Percentiles rank a stretch among this genome's conserved stretches.
These are phyloP conservation scores for Oncorhynchus mykiss DNA, from an alignment of 2,113 vertebrate species.

Conservation along the genomic window DNA sequence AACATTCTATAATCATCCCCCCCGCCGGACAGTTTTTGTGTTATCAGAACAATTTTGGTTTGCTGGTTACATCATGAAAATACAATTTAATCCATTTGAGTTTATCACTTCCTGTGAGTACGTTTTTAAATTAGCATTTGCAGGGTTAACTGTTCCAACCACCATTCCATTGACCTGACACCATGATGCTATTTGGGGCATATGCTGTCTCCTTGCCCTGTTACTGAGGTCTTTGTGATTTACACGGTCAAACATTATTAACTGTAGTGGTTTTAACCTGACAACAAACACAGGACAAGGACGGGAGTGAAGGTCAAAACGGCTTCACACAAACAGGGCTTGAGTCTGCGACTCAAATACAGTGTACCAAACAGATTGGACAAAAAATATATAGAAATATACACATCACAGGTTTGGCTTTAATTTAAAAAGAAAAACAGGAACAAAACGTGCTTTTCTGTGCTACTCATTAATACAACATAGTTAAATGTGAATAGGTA, in stretches of 20 bases:
- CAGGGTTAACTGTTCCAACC: too few species aligned
- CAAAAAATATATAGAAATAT: background rate
- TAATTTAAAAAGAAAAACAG: background rate
- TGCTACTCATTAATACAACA: too few species aligned
- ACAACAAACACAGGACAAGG: conserved; percentile 54
- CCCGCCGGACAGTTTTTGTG: too few species aligned
- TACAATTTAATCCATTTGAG: too few species aligned
- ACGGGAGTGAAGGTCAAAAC: conserved; percentile 39
- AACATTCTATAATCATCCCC: too few species aligned
- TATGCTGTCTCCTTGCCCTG: background rate
- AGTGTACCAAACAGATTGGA: conserved; percentile 4
- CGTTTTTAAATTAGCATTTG: too few species aligned
- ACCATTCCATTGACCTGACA: background rate
- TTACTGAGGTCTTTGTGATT: conserved; percentile 3
- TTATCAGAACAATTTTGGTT: too few species aligned
- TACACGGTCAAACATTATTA: conserved; percentile 47
- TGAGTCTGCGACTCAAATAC: conserved; percentile 61
- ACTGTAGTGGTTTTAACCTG: conserved; percentile 54
- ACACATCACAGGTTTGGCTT: conserved; percentile 5
- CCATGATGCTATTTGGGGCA: background rate
- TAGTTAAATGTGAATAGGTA: too few species aligned
- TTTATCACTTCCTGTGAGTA: too few species aligned
- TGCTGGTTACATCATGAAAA: too few species aligned
- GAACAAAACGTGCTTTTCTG: too few species aligned
- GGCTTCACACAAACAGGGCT: conserved; percentile 39